Percentiles rank a stretch among this genome's conserved stretches.
Evolutionary conservation across 2,797 vertebrate genomes (phyloP).

Genomic region (Coendou prehensilis): DNA sequence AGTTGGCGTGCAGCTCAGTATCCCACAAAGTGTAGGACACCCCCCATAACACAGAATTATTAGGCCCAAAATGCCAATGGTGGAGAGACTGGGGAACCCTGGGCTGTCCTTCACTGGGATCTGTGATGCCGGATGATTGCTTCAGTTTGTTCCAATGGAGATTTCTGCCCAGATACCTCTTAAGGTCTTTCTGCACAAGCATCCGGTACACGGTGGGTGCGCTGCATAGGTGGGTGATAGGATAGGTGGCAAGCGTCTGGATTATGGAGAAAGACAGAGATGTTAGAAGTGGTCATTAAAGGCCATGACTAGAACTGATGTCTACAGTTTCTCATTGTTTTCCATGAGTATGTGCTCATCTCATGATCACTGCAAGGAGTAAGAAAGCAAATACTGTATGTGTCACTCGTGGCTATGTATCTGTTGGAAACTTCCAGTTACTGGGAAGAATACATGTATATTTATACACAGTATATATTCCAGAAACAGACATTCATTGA

Average conservation of each 20-base stretch:
- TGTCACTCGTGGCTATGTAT: neutral
- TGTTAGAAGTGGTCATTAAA: conserved; percentile 1
- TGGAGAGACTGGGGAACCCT: neutral
- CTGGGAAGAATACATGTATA: neutral
- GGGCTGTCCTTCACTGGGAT: neutral
- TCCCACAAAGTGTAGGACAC: neutral
- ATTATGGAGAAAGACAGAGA: conserved; percentile 36
- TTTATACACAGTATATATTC: neutral
- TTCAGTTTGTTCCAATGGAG: neutral
- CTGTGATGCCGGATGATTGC: neutral
- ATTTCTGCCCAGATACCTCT: conserved; percentile 84
- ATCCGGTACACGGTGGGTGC: conserved; percentile 90
- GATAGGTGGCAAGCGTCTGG: conserved; percentile 90
- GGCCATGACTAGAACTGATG: neutral
- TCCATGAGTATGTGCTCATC: neutral
- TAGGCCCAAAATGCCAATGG: neutral
- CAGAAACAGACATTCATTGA: neutral
- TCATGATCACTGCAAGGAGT: neutral
- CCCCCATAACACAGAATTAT: neutral
- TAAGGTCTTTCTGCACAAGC: conserved; percentile 90
- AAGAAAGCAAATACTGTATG: neutral
- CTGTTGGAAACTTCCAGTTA: neutral
- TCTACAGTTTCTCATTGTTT: neutral
- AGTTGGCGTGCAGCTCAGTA: neutral
- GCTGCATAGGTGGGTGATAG: conserved; percentile 90